phyloP scores from a whole-genome alignment of 2,888 invertebrate genomes.

The Poecilus cupreus region DNA sequence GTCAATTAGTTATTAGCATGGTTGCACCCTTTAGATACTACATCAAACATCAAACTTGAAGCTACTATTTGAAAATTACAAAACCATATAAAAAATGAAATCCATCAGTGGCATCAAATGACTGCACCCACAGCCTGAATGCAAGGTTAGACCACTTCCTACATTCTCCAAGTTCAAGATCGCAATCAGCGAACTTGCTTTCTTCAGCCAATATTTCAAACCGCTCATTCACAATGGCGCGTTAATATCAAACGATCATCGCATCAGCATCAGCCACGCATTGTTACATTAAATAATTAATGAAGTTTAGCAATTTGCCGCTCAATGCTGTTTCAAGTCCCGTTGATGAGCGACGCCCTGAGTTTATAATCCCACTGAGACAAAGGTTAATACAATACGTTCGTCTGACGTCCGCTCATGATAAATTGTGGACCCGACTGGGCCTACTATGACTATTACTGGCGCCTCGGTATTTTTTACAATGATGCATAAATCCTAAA shows the following conservation, averaged over 20 bases:
- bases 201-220: background rate
- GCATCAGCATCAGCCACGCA: slow-evolving; percentile 15
- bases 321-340: slow-evolving; percentile 16
- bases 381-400: background rate
- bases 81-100: background rate
- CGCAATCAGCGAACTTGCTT: slow-evolving; percentile 1
- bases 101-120: background rate
- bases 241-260: slow-evolving; percentile 30
- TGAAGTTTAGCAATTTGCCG: slow-evolving; percentile 31
- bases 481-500: slow-evolving; percentile 19
- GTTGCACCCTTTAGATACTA: too few species aligned
- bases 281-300: slow-evolving; percentile 36
- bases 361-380: slow-evolving; percentile 13
- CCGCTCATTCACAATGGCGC: slow-evolving; percentile 23
- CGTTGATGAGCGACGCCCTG: slow-evolving; percentile 27
- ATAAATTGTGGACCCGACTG: background rate
- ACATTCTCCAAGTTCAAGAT: slow-evolving; percentile 23
- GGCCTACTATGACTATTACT: background rate
- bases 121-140: background rate
- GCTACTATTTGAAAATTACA: too few species aligned
- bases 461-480: slow-evolving; percentile 28
- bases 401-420: slow-evolving; percentile 13
- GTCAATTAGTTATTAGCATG: too few species aligned
- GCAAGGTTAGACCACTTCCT: background rate
- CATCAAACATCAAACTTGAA: too few species aligned